Evolutionary conservation across 2,113 vertebrate genomes (phyloP).

Genomic region (Conger conger): DNA sequence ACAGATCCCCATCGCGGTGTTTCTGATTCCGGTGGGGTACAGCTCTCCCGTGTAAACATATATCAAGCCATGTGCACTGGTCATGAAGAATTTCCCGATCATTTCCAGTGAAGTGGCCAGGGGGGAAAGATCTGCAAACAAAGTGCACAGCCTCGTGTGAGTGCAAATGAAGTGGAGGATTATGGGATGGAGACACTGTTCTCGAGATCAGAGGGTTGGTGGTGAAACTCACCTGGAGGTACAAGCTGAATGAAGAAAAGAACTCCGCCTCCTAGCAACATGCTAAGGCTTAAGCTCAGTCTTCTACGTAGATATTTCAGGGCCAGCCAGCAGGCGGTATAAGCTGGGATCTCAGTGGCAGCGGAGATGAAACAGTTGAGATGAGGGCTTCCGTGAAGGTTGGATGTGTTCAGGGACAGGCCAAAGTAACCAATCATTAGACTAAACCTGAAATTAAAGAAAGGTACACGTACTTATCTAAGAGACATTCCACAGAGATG

Average conservation of each 20-base stretch:
- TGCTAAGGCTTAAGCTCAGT: conserved; percentile 60
- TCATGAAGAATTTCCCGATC: no score
- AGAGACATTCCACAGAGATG: not conserved
- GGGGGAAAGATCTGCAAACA: no score
- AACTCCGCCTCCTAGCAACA: conserved; percentile 72
- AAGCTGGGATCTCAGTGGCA: conserved; percentile 77
- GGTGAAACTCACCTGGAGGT: no score
- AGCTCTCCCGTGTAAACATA: no score
- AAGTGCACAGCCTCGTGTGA: not conserved
- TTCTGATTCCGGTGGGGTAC: no score
- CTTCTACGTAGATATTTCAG: conserved; percentile 68
- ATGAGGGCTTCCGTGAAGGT: conserved; percentile 74
- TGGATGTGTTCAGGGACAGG: conserved; percentile 79
- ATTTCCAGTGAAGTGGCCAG: no score
- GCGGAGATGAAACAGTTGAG: conserved; percentile 82
- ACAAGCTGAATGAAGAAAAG: conserved; percentile 80
- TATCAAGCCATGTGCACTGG: no score
- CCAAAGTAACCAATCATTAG: conserved; percentile 72
- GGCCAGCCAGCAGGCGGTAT: conserved; percentile 73
- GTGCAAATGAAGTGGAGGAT: not conserved
- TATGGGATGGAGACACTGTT: not conserved
- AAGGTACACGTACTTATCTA: not conserved
- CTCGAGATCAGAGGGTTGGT: not conserved
- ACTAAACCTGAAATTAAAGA: conserved; percentile 42
- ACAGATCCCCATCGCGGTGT: conserved; percentile 80